A percentile compares a stretch with the other conserved stretches of the same genome.
These are phyloP conservation scores for Crocodylus rhombifer DNA, from an alignment of 2,797 vertebrate species.

Conservation along the genomic window DNA sequence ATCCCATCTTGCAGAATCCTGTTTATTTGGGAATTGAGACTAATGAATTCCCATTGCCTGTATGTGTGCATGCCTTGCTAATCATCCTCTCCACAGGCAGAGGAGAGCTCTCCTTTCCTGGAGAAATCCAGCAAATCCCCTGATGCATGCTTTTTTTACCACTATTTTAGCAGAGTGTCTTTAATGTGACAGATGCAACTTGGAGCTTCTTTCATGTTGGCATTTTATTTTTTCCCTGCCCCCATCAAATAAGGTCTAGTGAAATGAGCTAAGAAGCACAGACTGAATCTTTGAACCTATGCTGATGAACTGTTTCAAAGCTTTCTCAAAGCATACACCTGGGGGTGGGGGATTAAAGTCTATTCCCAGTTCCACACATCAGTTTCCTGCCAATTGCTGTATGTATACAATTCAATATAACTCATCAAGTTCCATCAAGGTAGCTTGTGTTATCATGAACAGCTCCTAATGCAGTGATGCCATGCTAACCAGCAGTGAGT, in stretches of 20 bases:
- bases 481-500: neutral
- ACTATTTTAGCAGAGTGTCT: constrained; percentile 27
- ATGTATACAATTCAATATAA: neutral
- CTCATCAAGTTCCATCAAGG: neutral
- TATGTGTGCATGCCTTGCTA: neutral
- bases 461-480: neutral
- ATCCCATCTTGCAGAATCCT: constrained; percentile 6
- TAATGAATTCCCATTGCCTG: neutral
- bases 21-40: neutral
- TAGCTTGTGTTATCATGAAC: neutral
- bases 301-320: constrained; percentile 39
- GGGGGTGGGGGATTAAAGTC: constrained; percentile 7
- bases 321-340: constrained; percentile 3
- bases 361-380: neutral
- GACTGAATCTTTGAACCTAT: constrained; percentile 23
- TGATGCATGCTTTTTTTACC: neutral
- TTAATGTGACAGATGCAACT: constrained; percentile 42
- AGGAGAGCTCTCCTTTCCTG: neutral
- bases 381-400: neutral
- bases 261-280: constrained; percentile 14
- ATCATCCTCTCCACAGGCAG: constrained; percentile 14
- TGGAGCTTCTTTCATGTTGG: constrained; percentile 41
- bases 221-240: neutral
- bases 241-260: neutral
- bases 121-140: constrained; percentile 4